Evolutionary conservation across 2,797 vertebrate species (phyloP), one percentile per base, ranked within the genome.

Genomic region (Cottoperca gobio): DNA sequence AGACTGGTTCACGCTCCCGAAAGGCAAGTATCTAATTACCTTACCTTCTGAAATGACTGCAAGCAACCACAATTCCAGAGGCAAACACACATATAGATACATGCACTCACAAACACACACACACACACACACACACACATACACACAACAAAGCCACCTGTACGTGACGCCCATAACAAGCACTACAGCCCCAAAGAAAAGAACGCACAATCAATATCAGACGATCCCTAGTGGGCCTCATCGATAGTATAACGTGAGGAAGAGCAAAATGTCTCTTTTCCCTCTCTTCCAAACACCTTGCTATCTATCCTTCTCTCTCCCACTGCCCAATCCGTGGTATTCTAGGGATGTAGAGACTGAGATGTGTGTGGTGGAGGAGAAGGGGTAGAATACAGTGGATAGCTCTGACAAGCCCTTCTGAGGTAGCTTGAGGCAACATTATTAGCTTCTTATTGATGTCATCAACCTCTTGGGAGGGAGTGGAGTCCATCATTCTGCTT

Each of bases 401-500:
- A 24, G 66, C 81, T 88, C 73, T 85, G 85, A 85, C 83, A 64
- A 86, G 85, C 86, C 85, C 88, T 78, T 90, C 71, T 68, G 87
- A 92, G 86, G 86, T 89, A 91, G 88, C 82, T 90, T 46, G 75
- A 92, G 85, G 91, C 89, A 85, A 91, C 89, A 91, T 93, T 94
- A 94, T 93, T 94, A 92, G 90, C 86, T 89, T 91, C 89, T 92
- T 93, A 94, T 94, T 95, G 92, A 94, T 93, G 93, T 93, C 91
- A 92, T 92, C 85, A 87, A 93, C 93, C 90, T 90, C 90, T 88
- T 61, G 68, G 75, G 86, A 87, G 87, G 89, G 86, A 79, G 76
- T 75, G 81, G 86, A 86, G 90, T 88, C 87, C 82, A 87, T 89
- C 89, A 81, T 84, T 86, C 86, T 37, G 68, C 87, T 86, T 79